These are phyloP conservation scores for Drosophila nebulosa DNA, from an alignment of 1,140 invertebrate species.

Conservation along the genomic window DNA sequence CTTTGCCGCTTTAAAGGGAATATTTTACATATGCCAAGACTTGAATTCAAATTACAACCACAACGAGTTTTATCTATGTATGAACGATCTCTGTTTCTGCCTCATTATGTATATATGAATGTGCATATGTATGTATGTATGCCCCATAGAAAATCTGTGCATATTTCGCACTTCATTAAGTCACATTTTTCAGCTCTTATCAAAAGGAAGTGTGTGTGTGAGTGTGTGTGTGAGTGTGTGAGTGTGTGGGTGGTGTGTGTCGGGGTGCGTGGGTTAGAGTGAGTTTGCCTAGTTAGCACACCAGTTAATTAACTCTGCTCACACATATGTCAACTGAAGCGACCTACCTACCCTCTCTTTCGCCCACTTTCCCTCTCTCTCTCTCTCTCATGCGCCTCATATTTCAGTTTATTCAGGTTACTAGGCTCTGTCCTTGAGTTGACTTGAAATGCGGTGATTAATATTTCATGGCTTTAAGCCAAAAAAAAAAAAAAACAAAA, in stretches of 20 bases:
- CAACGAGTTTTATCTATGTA: not conserved
- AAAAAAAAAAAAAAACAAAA: too few species aligned
- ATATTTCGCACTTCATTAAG: constrained; percentile 75
- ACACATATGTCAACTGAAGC: constrained; percentile 27
- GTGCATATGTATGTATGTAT: not conserved
- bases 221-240: not conserved
- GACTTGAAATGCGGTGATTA: constrained; percentile 11
- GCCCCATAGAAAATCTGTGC: constrained; percentile 55
- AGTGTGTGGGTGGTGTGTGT: not conserved
- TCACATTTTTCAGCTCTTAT: constrained; percentile 62
- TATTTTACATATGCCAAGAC: not conserved
- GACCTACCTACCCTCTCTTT: not conserved
- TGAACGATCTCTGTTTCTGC: constrained; percentile 15
- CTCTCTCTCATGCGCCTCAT: not conserved
- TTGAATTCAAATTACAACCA: constrained; percentile 1
- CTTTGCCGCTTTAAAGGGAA: not conserved
- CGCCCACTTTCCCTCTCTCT: not conserved
- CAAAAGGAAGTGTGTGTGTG: constrained; percentile 6
- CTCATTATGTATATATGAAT: constrained; percentile 40
- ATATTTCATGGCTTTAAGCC: constrained; percentile 51
- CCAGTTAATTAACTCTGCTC: constrained; percentile 61
- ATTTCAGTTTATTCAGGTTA: constrained; percentile 52
- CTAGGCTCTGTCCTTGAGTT: constrained; percentile 62
- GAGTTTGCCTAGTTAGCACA: constrained; percentile 59
- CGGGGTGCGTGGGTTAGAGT: not conserved